These are phyloP conservation scores for Sminthurides aquaticus DNA, from an alignment of 2,888 invertebrate genomes.

Conservation along the genomic window DNA sequence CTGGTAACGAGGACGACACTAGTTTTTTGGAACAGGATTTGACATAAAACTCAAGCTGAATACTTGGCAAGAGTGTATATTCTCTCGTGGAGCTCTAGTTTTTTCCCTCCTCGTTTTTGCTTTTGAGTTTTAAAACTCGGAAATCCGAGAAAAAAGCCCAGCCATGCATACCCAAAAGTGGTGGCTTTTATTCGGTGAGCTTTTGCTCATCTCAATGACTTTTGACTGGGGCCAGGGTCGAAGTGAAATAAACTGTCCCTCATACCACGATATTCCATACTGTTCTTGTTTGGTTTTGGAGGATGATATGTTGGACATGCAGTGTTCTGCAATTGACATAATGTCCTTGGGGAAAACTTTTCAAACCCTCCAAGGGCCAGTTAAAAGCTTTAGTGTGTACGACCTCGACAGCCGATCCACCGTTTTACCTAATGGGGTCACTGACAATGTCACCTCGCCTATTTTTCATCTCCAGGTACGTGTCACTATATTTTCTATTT, in stretches of 20 bases:
- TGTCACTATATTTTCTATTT: no score
- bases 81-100: neutral
- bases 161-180: no score
- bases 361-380: constrained; percentile 45
- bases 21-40: no score
- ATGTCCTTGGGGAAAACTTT: constrained; percentile 40
- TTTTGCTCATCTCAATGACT: constrained; percentile 29
- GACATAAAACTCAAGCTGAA: no score
- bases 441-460: constrained; percentile 58
- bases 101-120: neutral
- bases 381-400: constrained; percentile 81
- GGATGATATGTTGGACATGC: constrained; percentile 55
- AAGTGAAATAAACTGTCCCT: constrained; percentile 44
- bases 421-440: constrained; percentile 65
- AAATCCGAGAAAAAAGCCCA: no score
- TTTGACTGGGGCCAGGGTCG: constrained; percentile 18
- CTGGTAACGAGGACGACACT: neutral
- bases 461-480: constrained; percentile 61
- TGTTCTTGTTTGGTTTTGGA: constrained; percentile 83
- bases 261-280: constrained; percentile 45
- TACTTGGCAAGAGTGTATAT: neutral
- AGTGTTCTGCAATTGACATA: constrained; percentile 42
- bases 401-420: constrained; percentile 75
- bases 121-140: neutral
- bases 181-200: constrained; percentile 26